Evolutionary conservation across 2,888 invertebrate genomes (phyloP).

Genomic region (Acleris literana): DNA sequence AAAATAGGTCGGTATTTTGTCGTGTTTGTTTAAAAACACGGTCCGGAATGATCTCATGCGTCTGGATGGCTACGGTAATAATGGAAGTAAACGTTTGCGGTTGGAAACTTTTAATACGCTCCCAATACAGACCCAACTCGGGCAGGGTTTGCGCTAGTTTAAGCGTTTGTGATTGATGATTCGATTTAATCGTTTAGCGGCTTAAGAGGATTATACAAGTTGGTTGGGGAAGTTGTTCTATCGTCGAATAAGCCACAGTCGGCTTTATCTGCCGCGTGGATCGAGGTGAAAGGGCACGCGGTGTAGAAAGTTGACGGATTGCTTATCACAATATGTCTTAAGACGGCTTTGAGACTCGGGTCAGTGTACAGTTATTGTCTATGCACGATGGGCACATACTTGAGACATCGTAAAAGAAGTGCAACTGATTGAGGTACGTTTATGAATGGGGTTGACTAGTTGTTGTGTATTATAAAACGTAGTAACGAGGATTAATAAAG

Average conservation of each 20-base stretch:
- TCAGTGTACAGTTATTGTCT: background rate
- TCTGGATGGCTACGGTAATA: constrained; percentile 10
- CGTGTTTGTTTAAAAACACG: constrained; percentile 53
- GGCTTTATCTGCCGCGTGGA: constrained; percentile 4
- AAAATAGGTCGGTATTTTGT: constrained; percentile 60
- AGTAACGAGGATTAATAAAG: no score
- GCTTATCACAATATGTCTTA: background rate
- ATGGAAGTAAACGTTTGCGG: constrained; percentile 11
- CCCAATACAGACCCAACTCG: constrained; percentile 33
- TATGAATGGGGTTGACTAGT: no score
- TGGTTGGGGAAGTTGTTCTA: constrained; percentile 23
- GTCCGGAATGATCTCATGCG: background rate
- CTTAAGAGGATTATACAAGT: constrained; percentile 26
- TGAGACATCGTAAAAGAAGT: no score
- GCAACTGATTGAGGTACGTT: no score
- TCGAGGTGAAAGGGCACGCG: background rate
- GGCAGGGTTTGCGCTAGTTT: constrained; percentile 13
- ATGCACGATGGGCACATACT: no score
- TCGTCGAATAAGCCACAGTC: constrained; percentile 7
- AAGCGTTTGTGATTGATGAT: constrained; percentile 36
- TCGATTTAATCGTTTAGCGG: constrained; percentile 32
- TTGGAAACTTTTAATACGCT: constrained; percentile 49
- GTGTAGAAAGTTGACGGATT: constrained; percentile 6
- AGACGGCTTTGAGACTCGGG: background rate
- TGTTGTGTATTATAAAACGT: no score